Base-by-base conservation (phyloP, 2,113 vertebrate genomes). In the Gallinago undulata region DNA sequence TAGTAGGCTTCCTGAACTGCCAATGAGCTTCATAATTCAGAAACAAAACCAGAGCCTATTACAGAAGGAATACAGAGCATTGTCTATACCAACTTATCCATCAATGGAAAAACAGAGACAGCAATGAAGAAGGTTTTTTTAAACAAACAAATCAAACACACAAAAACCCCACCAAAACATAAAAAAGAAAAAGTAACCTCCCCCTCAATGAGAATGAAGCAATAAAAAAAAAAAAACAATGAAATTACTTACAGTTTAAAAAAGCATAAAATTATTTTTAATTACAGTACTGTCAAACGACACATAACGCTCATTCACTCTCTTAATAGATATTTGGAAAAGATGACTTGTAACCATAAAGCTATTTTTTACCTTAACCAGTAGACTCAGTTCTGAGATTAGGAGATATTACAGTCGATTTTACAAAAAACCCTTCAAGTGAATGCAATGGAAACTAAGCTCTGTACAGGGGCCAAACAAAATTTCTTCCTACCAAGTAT, bases 1-100 rank as follows among this genome's bases (percentile, higher is more conserved):
- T 64, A 55, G 59, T 68, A 84, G 31, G 17, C 17, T 81, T 82
- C 51, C 74, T 56, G 56, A 91, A 85, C 48, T 89, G 87, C 35
- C 60, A 93, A 19, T 48, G 30, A 75, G 35, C 39, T 95, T 75
- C 60, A 63, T 19, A 81, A 78, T 39, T 78, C 56, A 67, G 56
- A 63, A 84, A 70, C 50, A 77, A 74, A 87, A 89, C 13, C 21
- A 87, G 43, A n/a, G 43, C 7, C 37, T 59, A 33, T 75, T 48
- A 75, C 4, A 56, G 74, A 75, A 75, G 21, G 37, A 93, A 91
- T 55, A 66, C 13, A 87, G 39, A 85, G 31, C 33, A 68, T 48
- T 72, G 15, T 35, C 28, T n/a, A 35, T 37, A 63, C 56, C 0
- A 0, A 63, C 22, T 56, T 53, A 93, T 2, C 35, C 1, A 1